Evolutionary conservation across 2,888 invertebrate species (phyloP), one percentile per base, ranked within the genome.

Genomic region (Cosmopolites sordidus): DNA sequence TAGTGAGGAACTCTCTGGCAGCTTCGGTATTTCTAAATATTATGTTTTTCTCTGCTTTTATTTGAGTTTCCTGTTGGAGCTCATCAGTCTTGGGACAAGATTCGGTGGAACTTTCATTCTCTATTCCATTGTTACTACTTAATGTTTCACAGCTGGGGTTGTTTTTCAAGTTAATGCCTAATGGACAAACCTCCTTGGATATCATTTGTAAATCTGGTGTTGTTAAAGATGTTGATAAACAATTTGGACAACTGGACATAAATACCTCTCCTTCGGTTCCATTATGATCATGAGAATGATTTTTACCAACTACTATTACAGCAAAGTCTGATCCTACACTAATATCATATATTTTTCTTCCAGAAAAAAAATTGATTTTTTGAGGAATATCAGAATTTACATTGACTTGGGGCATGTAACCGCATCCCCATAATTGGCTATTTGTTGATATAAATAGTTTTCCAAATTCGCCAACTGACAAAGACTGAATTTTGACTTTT

Each of bases 21-120:
- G 86, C 86, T 74, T 86, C 86, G 18, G 87, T 86, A 68, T 88
- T 87, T n/a, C 87, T 82, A 68, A 87, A 84, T 64, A 86, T 83
- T 63, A 84, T 83, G 64, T 84, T 85, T 54, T 66, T 71, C 54
- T 69, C 69, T 6, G 60, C 55, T 39, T 27, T 39, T n/a, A 38
- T 38, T 40, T 54, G 37, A 6, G n/a, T 62, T 68, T 68, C 45
- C 62, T 60, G n/a, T 58, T 54, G 16, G 55, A 60, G 48, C 62
- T 62, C 12, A 22, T 3, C 8, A 5, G 3, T 8, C 8, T 3
- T 5, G 8, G 8, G 4, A 22, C 22, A 22, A n/a, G n/a, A n/a
- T n/a, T n/a, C n/a, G n/a, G n/a, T n/a, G n/a, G n/a, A n/a, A 3
- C 3, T 46, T 27, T 41, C 43, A 29, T 46, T 12, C 8, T 22